Percentiles rank a stretch among this genome's conserved stretches.
phyloP scores from a whole-genome alignment of 2,797 vertebrate species.

The Etheostoma perlongum region DNA sequence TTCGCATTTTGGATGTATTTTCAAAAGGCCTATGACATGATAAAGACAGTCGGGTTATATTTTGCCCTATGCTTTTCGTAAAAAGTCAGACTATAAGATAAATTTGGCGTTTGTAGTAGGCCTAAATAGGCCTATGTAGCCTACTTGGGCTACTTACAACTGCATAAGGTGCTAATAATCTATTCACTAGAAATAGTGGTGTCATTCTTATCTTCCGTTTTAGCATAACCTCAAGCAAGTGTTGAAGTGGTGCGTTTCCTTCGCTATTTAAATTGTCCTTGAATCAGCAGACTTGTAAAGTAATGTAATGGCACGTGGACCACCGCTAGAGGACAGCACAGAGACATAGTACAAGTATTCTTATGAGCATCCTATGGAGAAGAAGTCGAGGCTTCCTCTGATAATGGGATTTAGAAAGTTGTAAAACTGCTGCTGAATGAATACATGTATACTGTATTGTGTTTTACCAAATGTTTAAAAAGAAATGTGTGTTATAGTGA shows the following conservation, averaged over 20 bases:
- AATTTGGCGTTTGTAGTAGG: not conserved
- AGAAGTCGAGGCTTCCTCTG: not conserved
- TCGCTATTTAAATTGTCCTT: not conserved
- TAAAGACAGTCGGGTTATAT: not conserved
- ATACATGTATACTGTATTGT: not conserved
- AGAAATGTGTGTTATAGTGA: not conserved
- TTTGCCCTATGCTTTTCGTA: not conserved
- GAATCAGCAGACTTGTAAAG: slow-evolving; percentile 12
- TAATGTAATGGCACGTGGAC: slow-evolving; percentile 28
- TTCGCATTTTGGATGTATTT: not conserved
- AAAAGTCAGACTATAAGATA: not conserved
- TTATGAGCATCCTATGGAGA: slow-evolving; percentile 18
- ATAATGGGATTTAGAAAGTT: not conserved
- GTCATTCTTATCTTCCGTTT: too few species aligned
- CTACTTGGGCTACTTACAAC: not conserved
- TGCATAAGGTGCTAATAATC: not conserved
- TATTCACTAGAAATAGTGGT: not conserved
- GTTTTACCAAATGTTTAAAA: not conserved
- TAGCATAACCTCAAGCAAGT: not conserved
- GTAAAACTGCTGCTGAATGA: not conserved
- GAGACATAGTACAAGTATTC: not conserved
- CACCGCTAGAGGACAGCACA: slow-evolving; percentile 50
- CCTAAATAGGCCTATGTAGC: too few species aligned
- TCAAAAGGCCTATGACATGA: not conserved
- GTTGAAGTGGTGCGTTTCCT: not conserved